Conservation (phyloP, 1,140 invertebrate species). For the Trichomalopsis sarcophagae region DNA sequence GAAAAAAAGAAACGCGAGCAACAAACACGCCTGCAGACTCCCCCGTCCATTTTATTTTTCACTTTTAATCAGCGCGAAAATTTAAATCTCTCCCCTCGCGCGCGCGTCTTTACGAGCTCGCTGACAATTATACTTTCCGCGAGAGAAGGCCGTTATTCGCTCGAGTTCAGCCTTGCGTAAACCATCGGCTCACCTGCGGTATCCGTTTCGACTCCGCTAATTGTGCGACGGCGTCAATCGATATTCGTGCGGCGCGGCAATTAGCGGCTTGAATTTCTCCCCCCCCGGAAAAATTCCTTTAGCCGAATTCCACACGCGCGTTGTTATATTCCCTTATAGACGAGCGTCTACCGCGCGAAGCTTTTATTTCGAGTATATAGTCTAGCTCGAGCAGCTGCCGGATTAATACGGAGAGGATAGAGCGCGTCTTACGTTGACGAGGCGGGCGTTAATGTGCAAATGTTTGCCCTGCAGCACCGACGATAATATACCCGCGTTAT, state of each 20-base stretch:
- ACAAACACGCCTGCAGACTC: background rate
- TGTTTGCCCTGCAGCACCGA: background rate
- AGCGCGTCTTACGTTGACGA: background rate
- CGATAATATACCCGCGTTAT: background rate
- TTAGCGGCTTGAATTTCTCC: background rate
- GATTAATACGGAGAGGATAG: too few species aligned
- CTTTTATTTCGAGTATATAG: too few species aligned
- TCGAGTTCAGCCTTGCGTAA: background rate
- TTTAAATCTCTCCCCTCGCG: constrained; percentile 3
- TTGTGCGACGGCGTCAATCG: too few species aligned
- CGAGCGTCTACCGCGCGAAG: too few species aligned
- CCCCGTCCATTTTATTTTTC: constrained; percentile 3
- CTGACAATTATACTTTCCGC: background rate
- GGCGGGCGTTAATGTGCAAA: background rate
- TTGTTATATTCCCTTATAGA: too few species aligned
- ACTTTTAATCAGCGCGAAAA: constrained; percentile 40
- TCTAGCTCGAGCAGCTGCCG: too few species aligned
- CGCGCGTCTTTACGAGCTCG: background rate
- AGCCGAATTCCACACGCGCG: too few species aligned
- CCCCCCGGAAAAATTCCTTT: background rate
- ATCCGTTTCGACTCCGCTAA: too few species aligned
- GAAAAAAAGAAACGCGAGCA: constrained; percentile 9
- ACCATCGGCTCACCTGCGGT: background rate
- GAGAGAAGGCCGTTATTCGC: background rate
- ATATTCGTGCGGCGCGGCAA: too few species aligned